Conservation (phyloP, 2,113 vertebrate genomes). For the Candoia aspera region DNA sequence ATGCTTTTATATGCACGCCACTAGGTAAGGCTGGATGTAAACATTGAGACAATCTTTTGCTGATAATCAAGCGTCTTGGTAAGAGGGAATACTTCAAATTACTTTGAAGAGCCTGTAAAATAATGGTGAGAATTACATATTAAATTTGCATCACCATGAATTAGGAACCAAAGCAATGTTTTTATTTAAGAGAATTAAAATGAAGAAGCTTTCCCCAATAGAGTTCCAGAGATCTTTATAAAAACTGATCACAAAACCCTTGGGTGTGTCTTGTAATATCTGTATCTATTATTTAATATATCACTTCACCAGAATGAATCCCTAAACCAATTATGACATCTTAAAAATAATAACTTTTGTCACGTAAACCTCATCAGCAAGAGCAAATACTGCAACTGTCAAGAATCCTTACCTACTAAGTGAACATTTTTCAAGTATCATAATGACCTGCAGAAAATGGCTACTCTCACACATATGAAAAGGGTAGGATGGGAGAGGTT, state of each 20-base stretch:
- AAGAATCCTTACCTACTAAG: background rate
- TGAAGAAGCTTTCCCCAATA: background rate
- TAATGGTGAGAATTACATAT: constrained; percentile 2
- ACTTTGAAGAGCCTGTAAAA: constrained; percentile 91
- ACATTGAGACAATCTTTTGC: constrained; percentile 94
- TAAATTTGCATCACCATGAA: background rate
- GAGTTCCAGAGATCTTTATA: background rate
- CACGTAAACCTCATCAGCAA: background rate
- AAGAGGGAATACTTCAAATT: constrained; percentile 93
- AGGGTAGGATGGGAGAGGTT: background rate
- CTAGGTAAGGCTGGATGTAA: constrained; percentile 95
- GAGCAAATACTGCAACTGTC: background rate
- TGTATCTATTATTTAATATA: background rate
- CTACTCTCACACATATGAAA: background rate
- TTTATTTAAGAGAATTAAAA: background rate
- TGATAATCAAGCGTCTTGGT: constrained; percentile 89
- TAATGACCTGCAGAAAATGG: background rate
- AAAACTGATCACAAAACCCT: background rate
- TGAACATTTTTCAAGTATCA: background rate
- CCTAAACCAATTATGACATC: background rate
- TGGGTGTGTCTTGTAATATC: background rate
- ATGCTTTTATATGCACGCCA: constrained; percentile 94
- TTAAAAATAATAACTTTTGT: constrained; percentile 1
- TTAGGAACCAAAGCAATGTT: background rate
- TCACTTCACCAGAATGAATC: background rate